Percentiles rank a stretch among this genome's conserved stretches.
Evolutionary conservation across 1,140 invertebrate genomes (phyloP).

Genomic region (Anastatus disparis): DNA sequence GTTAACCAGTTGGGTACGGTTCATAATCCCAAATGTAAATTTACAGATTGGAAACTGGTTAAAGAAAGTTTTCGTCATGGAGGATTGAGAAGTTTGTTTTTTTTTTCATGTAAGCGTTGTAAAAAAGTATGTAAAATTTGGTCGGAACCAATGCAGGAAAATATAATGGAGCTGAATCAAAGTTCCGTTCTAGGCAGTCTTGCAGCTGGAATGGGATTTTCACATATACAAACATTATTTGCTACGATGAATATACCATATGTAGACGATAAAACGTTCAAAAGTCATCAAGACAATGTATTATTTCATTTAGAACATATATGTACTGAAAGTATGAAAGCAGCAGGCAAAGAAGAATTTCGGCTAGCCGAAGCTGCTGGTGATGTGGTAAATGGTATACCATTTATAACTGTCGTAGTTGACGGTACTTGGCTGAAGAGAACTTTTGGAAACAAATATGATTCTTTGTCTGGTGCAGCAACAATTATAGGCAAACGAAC

Average conservation of each 20-base stretch:
- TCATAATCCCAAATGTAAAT: too few species aligned
- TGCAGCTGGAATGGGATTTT: not conserved
- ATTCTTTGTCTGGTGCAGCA: slow-evolving; percentile 49
- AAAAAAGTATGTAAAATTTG: slow-evolving; percentile 4
- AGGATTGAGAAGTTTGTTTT: slow-evolving; percentile 20
- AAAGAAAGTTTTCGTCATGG: too few species aligned
- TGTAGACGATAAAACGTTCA: slow-evolving; percentile 28
- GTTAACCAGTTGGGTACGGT: too few species aligned
- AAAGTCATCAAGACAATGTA: not conserved
- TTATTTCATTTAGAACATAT: not conserved
- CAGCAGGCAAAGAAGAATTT: slow-evolving; percentile 1
- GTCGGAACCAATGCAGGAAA: not conserved
- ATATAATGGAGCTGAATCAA: slow-evolving; percentile 26
- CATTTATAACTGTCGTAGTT: slow-evolving; percentile 48
- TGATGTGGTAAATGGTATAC: slow-evolving; percentile 39
- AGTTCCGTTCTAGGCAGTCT: slow-evolving; percentile 24
- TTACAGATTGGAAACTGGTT: not conserved
- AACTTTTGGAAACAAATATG: slow-evolving; percentile 50
- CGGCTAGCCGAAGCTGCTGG: slow-evolving; percentile 28
- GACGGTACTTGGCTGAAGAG: slow-evolving; percentile 53
- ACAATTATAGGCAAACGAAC: slow-evolving; percentile 47
- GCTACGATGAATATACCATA: slow-evolving; percentile 26
- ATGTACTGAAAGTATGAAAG: slow-evolving; percentile 24
- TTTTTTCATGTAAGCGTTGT: slow-evolving; percentile 33
- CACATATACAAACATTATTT: slow-evolving; percentile 17